These are phyloP conservation scores for Hycleus phaleratus DNA, from an alignment of 1,140 invertebrate genomes.

Conservation along the genomic window DNA sequence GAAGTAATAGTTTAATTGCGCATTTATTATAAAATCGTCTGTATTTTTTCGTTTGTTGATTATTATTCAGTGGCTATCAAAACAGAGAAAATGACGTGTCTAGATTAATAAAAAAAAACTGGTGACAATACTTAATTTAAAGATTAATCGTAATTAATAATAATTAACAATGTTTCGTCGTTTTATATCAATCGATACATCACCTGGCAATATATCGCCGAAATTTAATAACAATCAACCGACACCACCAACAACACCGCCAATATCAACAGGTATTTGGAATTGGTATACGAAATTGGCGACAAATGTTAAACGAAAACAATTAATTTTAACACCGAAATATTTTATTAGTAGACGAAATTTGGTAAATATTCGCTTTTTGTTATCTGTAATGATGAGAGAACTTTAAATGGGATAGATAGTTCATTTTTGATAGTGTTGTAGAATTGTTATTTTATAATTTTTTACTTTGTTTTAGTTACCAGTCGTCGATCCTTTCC, in stretches of 20 bases:
- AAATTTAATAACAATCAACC: slow-evolving; percentile 2
- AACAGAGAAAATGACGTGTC: too few relatives aligned
- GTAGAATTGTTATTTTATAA: slow-evolving; percentile 6
- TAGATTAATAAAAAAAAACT: too few relatives aligned
- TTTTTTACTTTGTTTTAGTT: slow-evolving; percentile 58
- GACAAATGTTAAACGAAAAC: slow-evolving; percentile 43
- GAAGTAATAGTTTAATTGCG: too few relatives aligned
- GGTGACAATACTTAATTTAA: too few relatives aligned
- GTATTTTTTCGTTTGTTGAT: too few relatives aligned
- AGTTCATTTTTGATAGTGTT: too few relatives aligned
- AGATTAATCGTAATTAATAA: too few relatives aligned
- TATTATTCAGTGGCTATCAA: too few relatives aligned
- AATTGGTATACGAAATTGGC: slow-evolving; percentile 46
- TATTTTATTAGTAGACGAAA: slow-evolving; percentile 41
- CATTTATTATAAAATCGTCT: too few relatives aligned
- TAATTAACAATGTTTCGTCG: slow-evolving; percentile 19
- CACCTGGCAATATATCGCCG: background rate
- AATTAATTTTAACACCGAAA: slow-evolving; percentile 39
- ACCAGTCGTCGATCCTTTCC: slow-evolving; percentile 78
- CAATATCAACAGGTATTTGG: slow-evolving; percentile 32
- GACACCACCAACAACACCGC: slow-evolving; percentile 39
- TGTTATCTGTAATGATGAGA: background rate
- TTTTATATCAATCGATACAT: slow-evolving; percentile 12
- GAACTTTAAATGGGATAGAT: background rate
- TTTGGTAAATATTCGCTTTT: slow-evolving; percentile 20